Percentiles rank a stretch among this genome's conserved stretches.
Conservation (phyloP, 2,797 vertebrate species). For the Eulemur rubriventer region DNA sequence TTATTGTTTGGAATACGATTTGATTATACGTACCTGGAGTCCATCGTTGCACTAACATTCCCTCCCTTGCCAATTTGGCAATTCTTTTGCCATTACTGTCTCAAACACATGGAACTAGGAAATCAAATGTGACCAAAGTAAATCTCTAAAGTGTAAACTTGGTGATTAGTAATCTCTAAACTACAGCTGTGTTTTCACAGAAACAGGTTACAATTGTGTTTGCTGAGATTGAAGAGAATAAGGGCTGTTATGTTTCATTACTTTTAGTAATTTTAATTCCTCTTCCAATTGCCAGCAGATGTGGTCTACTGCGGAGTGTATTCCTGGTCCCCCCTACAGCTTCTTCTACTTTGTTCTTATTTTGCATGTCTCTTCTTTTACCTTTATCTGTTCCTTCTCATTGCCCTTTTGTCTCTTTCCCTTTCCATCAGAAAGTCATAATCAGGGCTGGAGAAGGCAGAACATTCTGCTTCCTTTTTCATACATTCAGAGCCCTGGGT, state of each 20-base stretch:
- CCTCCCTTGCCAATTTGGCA: neutral
- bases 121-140: slow-evolving; percentile 43
- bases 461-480: neutral
- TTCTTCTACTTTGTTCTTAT: neutral
- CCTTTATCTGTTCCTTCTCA: neutral
- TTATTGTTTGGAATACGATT: neutral
- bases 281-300: neutral
- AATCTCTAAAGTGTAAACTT: slow-evolving; percentile 47
- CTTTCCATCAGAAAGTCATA: neutral
- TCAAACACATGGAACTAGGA: neutral
- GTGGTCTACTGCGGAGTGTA: neutral
- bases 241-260: neutral
- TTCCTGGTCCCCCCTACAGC: neutral
- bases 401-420: neutral
- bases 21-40: neutral
- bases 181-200: slow-evolving; percentile 40
- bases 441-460: neutral
- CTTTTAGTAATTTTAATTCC: neutral
- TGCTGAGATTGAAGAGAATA: neutral
- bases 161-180: slow-evolving; percentile 25
- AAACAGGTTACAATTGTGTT: neutral
- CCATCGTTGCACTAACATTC: neutral
- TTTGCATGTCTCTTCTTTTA: neutral
- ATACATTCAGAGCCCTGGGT: neutral
- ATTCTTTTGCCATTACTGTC: neutral